A percentile compares a stretch with the other conserved stretches of the same genome.
These are phyloP conservation scores for Anabacerthia variegaticeps DNA, from an alignment of 2,797 vertebrate species.

Conservation along the genomic window DNA sequence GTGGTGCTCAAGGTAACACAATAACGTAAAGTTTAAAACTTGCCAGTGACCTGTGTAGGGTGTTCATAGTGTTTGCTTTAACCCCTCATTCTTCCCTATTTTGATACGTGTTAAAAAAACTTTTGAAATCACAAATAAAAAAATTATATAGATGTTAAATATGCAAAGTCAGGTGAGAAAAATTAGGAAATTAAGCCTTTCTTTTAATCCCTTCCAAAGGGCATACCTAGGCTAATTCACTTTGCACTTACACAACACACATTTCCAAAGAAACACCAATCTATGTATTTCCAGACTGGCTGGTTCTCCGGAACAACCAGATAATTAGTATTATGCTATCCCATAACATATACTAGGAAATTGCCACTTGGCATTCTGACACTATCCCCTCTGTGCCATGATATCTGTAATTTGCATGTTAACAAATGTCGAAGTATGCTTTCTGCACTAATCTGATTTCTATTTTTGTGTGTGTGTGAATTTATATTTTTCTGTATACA, in stretches of 20 bases:
- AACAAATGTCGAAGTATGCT: conserved; percentile 27
- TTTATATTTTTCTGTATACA: fast-evolving
- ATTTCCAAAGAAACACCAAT: not conserved
- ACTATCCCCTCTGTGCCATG: not conserved
- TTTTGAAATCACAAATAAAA: not conserved
- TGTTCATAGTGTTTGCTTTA: not conserved
- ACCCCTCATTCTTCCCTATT: not conserved
- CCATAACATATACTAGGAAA: not conserved
- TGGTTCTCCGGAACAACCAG: not conserved
- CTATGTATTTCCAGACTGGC: not conserved
- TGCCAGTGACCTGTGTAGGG: not conserved
- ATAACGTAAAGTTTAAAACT: not conserved
- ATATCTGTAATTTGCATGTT: conserved; percentile 11
- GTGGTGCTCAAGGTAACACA: not conserved
- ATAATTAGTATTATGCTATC: not conserved
- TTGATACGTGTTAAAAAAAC: not conserved
- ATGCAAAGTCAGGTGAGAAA: not conserved
- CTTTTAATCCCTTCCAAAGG: not conserved
- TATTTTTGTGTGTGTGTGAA: not conserved
- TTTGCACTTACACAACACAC: not conserved
- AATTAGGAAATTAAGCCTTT: not conserved
- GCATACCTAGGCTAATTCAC: not conserved
- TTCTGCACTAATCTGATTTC: not conserved
- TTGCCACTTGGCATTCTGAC: conserved; percentile 10
- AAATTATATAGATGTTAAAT: not conserved